phyloP scores from a whole-genome alignment of 2,888 invertebrate species.

The Graphium colonna region DNA sequence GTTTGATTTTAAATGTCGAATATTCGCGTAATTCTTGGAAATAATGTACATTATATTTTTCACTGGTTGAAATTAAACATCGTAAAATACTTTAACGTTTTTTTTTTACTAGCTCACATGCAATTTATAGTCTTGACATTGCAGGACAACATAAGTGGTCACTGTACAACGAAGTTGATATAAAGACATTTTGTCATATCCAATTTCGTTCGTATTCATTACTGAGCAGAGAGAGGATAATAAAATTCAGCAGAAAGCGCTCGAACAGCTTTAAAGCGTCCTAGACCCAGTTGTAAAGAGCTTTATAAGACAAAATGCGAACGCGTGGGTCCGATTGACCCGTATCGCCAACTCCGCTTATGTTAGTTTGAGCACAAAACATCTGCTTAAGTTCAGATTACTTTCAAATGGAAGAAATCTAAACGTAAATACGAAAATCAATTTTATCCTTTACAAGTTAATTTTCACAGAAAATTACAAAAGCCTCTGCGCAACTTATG shows the following conservation, averaged over 20 bases:
- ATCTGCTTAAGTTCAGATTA: too few species aligned
- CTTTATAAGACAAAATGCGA: slow-evolving; percentile 8
- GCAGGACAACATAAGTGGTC: neutral
- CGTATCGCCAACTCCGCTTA: neutral
- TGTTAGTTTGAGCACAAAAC: too few species aligned
- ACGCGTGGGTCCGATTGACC: slow-evolving; percentile 11
- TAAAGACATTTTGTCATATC: neutral
- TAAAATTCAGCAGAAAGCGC: slow-evolving; percentile 9
- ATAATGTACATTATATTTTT: too few species aligned
- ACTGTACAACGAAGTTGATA: neutral
- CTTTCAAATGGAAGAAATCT: too few species aligned
- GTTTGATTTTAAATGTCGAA: too few species aligned
- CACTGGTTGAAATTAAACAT: too few species aligned
- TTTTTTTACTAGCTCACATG: neutral
- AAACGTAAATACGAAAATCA: too few species aligned
- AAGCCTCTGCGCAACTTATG: too few species aligned
- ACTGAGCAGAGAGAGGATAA: neutral
- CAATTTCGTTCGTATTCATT: neutral
- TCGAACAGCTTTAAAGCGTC: slow-evolving; percentile 9
- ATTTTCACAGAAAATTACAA: too few species aligned
- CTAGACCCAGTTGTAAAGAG: slow-evolving; percentile 16
- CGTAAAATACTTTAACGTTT: neutral
- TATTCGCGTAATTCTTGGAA: too few species aligned
- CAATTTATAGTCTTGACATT: neutral
- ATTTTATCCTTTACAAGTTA: too few species aligned